Evolutionary conservation across 2,113 vertebrate genomes (phyloP).

Genomic region (Dissostichus mawsoni): DNA sequence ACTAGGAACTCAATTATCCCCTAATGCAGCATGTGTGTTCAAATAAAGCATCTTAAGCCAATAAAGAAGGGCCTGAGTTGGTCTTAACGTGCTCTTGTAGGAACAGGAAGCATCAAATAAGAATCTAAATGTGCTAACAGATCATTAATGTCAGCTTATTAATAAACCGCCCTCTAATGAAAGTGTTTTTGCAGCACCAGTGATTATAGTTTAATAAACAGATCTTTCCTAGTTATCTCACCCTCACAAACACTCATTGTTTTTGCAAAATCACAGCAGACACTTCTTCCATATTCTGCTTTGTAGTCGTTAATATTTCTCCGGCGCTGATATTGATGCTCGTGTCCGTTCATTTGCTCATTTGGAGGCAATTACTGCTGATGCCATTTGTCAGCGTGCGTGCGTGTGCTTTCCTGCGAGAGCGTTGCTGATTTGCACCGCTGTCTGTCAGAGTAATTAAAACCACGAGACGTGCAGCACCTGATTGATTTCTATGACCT

Average conservation of each 20-base stretch:
- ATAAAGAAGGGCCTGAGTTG: not conserved
- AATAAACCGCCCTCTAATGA: slow-evolving; percentile 14
- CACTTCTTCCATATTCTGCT: slow-evolving; percentile 22
- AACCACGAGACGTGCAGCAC: slow-evolving; percentile 46
- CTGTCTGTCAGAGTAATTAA: slow-evolving; percentile 74
- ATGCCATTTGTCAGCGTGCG: slow-evolving; percentile 61
- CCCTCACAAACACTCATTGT: not conserved
- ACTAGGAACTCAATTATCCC: not conserved
- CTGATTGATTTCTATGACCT: slow-evolving; percentile 66
- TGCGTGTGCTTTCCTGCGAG: slow-evolving; percentile 43
- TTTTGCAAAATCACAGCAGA: slow-evolving; percentile 13
- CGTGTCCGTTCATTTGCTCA: slow-evolving; percentile 68
- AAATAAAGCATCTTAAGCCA: slow-evolving; percentile 5
- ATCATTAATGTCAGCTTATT: not conserved
- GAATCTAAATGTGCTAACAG: slow-evolving; percentile 13
- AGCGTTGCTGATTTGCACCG: slow-evolving; percentile 54
- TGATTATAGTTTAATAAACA: slow-evolving; percentile 9
- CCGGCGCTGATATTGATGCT: slow-evolving; percentile 34
- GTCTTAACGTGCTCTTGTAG: slow-evolving; percentile 11
- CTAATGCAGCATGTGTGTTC: slow-evolving; percentile 19
- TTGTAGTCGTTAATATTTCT: slow-evolving; percentile 39
- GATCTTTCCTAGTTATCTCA: slow-evolving; percentile 18
- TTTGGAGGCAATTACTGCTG: slow-evolving; percentile 72
- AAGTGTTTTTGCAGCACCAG: slow-evolving; percentile 2
- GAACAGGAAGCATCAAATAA: not conserved